A percentile compares a stretch with the other conserved stretches of the same genome.
Conservation (phyloP, 2,113 vertebrate species). For the Planiliza haematocheilus region DNA sequence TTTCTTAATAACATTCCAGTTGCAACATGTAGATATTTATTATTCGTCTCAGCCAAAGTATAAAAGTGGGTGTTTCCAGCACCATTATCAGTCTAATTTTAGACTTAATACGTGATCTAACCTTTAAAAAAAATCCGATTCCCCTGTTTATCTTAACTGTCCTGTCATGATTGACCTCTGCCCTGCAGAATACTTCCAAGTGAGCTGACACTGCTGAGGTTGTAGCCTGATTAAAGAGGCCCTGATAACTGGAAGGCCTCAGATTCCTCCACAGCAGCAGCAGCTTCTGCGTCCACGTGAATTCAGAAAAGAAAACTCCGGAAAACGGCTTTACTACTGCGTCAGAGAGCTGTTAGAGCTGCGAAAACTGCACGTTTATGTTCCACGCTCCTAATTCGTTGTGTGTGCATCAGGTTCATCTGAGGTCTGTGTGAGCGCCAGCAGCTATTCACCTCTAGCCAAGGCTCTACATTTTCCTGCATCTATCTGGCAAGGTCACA, state of each 20-base stretch:
- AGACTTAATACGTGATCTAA: slow-evolving; percentile 1
- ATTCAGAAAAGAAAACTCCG: neutral
- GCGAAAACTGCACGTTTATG: too few species aligned
- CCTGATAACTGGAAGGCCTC: slow-evolving; percentile 19
- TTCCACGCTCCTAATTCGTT: neutral
- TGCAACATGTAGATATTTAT: neutral
- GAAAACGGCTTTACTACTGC: neutral
- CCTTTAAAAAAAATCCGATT: neutral
- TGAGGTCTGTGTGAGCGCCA: slow-evolving; percentile 2
- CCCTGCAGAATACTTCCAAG: slow-evolving; percentile 10
- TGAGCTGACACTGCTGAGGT: neutral
- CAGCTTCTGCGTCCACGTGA: neutral
- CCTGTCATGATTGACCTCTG: neutral
- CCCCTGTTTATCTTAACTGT: neutral
- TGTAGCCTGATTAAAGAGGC: slow-evolving; percentile 19
- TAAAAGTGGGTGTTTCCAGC: neutral
- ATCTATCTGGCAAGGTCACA: slow-evolving; percentile 57
- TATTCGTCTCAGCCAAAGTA: too few species aligned
- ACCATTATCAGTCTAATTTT: neutral
- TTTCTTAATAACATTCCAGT: neutral
- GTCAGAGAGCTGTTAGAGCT: neutral
- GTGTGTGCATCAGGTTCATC: neutral
- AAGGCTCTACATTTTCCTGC: slow-evolving; percentile 49
- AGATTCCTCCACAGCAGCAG: neutral
- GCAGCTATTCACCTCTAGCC: slow-evolving; percentile 11